phyloP scores from a whole-genome alignment of 2,113 vertebrate species.

The Anguilla rostrata region DNA sequence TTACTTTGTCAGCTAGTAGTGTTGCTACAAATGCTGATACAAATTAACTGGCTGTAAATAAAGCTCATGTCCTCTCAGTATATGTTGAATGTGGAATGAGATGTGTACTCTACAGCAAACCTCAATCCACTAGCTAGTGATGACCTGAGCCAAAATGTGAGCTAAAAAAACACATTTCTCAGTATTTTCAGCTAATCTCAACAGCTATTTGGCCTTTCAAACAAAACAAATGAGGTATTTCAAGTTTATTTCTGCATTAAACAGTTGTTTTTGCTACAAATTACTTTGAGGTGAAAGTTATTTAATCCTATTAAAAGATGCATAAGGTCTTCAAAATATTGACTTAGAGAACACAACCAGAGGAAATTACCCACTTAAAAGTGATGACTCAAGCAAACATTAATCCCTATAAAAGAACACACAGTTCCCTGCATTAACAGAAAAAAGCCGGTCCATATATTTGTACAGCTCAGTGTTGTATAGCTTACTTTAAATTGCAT shows the following conservation, averaged over 20 bases:
- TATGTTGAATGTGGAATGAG: background rate
- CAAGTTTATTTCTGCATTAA: slow-evolving; percentile 33
- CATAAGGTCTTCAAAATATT: slow-evolving; percentile 40
- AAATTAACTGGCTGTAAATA: background rate
- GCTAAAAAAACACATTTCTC: background rate
- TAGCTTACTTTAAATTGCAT: slow-evolving; percentile 21
- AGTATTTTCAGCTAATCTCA: background rate
- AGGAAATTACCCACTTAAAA: slow-evolving; percentile 43
- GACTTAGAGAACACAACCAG: slow-evolving; percentile 39
- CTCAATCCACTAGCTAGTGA: background rate
- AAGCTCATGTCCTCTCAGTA: background rate
- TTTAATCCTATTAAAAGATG: slow-evolving; percentile 43
- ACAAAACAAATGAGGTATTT: background rate
- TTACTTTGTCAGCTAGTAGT: background rate
- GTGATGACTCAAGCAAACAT: slow-evolving; percentile 43
- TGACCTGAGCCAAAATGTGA: background rate
- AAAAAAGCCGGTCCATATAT: slow-evolving; percentile 14
- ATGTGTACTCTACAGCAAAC: background rate
- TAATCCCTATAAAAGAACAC: slow-evolving; percentile 46
- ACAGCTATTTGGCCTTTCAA: background rate
- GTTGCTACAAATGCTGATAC: background rate
- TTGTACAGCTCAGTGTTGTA: background rate
- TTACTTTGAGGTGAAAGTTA: slow-evolving; percentile 37
- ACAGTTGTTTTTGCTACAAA: slow-evolving; percentile 39
- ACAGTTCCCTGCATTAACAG: slow-evolving; percentile 30